Evolutionary conservation across 2,113 vertebrate genomes (phyloP), one percentile per base, ranked within the genome.

Genomic region (Lipophrys pholis): DNA sequence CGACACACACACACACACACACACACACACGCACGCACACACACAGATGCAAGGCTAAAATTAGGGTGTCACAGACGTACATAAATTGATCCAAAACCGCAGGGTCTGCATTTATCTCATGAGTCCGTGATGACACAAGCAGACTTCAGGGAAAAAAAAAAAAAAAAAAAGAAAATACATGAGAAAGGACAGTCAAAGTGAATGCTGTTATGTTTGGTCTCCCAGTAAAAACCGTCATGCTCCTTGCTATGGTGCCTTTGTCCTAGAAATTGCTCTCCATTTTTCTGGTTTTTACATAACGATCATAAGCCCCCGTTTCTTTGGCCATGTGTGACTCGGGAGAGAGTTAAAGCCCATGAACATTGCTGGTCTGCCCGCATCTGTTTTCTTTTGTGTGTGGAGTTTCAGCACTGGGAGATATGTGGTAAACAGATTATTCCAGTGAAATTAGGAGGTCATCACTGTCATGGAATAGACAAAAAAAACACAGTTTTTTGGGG

Each of bases 361-460:
- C 59, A 75, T 81, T 48, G 82, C 69, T 70, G 46, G 40, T 73
- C 60, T 43, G 15, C 63, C 58, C 35, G 40, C 78, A 79, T 82
- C 71, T 77, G 76, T 69, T 79, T 78, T 62, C 77, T 80, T 82
- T 83, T 84, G 67, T 82, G 57, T 62, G 67, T 61, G 43, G 65
- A 76, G 69, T 84, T 73, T 71, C 35, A 54, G 67, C 51, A 6
- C 60, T 57, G 53, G 69, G 69, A 72, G 78, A 77, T 78, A 50
- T 61, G 68, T 39, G 42, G 77, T 85, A 86, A 86, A 87, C 66
- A 70, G 82, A 90, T 89, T 87, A 82, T 85, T 90, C 82, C 77
- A 77, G 79, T 80, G 56, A 79, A 86, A 81, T 78, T 62, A 11
- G 52, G 80, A 80, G 83, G 69, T 73, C 66, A 52, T 73, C 55